phyloP scores from a whole-genome alignment of 2,113 vertebrate genomes.

The Upupa epops region DNA sequence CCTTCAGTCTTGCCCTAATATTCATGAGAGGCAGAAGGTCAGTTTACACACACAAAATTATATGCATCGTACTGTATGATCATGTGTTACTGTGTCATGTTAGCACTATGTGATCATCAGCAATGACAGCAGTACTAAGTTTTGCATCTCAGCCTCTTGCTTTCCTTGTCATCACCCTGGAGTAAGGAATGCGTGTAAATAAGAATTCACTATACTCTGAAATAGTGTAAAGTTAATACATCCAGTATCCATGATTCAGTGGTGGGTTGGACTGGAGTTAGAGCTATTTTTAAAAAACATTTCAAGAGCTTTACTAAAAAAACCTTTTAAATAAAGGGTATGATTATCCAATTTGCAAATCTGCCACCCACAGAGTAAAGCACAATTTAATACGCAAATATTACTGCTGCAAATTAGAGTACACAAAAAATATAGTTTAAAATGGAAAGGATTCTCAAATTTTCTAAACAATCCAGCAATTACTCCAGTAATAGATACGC shows the following conservation, averaged over 20 bases:
- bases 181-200: background rate
- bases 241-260: background rate
- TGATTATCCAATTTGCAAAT: constrained; percentile 42
- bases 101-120: background rate
- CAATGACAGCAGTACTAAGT: background rate
- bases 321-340: constrained; percentile 34
- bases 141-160: background rate
- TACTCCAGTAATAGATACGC: background rate
- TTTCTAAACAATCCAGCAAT: background rate
- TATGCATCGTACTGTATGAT: background rate
- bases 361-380: background rate
- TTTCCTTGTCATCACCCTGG: background rate
- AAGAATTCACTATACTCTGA: background rate
- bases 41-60: background rate
- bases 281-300: background rate
- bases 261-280: background rate
- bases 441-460: background rate
- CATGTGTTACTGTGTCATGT: background rate
- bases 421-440: background rate
- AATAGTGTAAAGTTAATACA: background rate
- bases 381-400: constrained; percentile 9
- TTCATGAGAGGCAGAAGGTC: background rate
- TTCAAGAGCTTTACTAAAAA: background rate
- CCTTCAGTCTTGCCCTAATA: background rate
- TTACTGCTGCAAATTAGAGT: background rate